Conservation (phyloP, 2,888 invertebrate genomes). For the Andrena bicolor region DNA sequence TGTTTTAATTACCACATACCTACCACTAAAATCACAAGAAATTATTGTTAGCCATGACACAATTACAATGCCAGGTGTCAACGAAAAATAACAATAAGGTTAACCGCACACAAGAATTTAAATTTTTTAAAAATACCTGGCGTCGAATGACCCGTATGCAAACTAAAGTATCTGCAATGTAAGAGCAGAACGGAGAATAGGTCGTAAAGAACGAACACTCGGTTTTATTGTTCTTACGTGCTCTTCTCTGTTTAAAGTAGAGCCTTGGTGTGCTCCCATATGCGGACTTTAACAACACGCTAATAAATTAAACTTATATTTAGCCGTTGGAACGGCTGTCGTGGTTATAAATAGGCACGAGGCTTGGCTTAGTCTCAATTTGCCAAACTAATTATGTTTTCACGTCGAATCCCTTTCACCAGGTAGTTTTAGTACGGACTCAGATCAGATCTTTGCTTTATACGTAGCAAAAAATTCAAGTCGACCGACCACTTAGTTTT, state of each 20-base stretch:
- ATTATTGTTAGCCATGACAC: too few relatives aligned
- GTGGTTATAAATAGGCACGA: conserved; percentile 54
- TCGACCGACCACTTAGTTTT: too few relatives aligned
- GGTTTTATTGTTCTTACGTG: conserved; percentile 13
- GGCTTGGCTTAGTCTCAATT: conserved; percentile 53
- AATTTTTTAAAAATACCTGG: neutral
- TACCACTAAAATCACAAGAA: too few relatives aligned
- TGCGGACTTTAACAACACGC: conserved; percentile 48
- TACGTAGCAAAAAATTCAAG: neutral
- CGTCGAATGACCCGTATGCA: neutral
- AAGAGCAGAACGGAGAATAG: neutral
- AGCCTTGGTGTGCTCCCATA: conserved; percentile 30
- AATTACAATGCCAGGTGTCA: too few relatives aligned
- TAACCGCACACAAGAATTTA: too few relatives aligned
- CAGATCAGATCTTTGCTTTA: neutral
- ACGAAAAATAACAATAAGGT: too few relatives aligned
- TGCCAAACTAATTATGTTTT: conserved; percentile 60
- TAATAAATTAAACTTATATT: conserved; percentile 71
- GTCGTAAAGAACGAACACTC: conserved; percentile 1
- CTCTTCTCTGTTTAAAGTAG: conserved; percentile 33
- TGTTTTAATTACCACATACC: too few relatives aligned
- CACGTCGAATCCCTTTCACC: neutral
- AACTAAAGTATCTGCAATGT: neutral
- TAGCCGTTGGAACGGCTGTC: conserved; percentile 49
- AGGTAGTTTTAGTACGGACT: neutral